phyloP scores from a whole-genome alignment of 2,797 vertebrate species.

The Pangasius mekongensis region DNA sequence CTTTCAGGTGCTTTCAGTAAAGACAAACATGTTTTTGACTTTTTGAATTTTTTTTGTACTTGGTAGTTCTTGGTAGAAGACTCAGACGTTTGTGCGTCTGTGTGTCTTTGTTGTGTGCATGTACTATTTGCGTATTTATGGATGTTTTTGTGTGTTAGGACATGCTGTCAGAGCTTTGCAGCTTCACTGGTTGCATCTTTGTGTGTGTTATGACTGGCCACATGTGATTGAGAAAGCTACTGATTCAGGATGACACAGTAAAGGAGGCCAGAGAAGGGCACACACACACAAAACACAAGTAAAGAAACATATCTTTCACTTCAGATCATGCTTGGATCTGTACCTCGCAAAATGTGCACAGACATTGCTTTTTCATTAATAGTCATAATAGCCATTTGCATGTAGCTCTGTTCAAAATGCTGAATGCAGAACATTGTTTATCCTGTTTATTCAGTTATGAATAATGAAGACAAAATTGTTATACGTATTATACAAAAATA shows the following conservation, averaged over 20 bases:
- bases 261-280: constrained; percentile 35
- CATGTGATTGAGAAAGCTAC: constrained; percentile 40
- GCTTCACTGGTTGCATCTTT: constrained; percentile 21
- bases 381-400: background rate
- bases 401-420: background rate
- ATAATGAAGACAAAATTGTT: background rate
- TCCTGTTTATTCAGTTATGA: background rate
- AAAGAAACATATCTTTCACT: constrained; percentile 18
- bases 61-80: background rate
- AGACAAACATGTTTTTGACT: background rate
- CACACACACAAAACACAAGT: background rate
- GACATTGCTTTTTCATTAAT: background rate
- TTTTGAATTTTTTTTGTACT: too few relatives aligned
- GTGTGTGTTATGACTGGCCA: constrained; percentile 33
- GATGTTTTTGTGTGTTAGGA: background rate
- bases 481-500: background rate
- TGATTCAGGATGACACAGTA: constrained; percentile 49
- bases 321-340: background rate
- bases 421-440: background rate
- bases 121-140: constrained; percentile 4
- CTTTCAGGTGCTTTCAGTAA: background rate
- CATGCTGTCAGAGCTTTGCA: background rate
- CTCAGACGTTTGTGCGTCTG: background rate
- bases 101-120: background rate
- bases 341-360: background rate